Evolutionary conservation across 92 coral and sea anemone genomes (phyloP), one percentile per base, ranked within the genome.

Genomic region (Bergia sp.): DNA sequence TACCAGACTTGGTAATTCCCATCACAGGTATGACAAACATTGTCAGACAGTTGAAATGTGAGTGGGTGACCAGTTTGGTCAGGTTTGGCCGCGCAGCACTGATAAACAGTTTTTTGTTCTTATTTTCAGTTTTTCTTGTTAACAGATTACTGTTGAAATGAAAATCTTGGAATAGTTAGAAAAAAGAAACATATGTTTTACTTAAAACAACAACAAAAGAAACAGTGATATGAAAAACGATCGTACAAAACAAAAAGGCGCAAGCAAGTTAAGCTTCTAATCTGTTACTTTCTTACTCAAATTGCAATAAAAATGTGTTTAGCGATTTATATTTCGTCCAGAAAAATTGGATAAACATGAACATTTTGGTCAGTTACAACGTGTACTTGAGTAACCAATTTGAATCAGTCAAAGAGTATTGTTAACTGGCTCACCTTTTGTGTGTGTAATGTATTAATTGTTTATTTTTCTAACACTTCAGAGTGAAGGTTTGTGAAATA

Each of bases 401-500:
- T 61, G 69, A 61, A 61, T 20, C 6, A 18, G 29, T 21, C 3
- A 61, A 53, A 53, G 23, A 61, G 21, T 18, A 61, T 18, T 61
- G 69, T 61, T 61, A 18, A 11, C 4, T 20, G n/a, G 1, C 69
- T 16, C 69, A 36, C 76, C n/a, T 16, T 7, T 72, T 72, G 29
- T 16, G 3, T 67, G 36, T 58, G 50, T 13, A 10, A 37, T 85
- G 79, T 57, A 58, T 53, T 53, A 12, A 53, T 53, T 53, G 45
- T 44, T 11, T 37, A 65, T 57, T 13, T 39, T 53, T 76, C 39
- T 42, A 74, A 58, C 69, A 9, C 64, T 84, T 73, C 73, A 96
- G 99, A 83, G 99, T 95, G 80, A 93, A 93, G 73, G 94, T 96
- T 43, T 90, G 92, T 88, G 74, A 82, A 36, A 81, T 95, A 12